Evolutionary conservation across 2,888 invertebrate genomes (phyloP).

Genomic region (Camptogramma bilineatum): DNA sequence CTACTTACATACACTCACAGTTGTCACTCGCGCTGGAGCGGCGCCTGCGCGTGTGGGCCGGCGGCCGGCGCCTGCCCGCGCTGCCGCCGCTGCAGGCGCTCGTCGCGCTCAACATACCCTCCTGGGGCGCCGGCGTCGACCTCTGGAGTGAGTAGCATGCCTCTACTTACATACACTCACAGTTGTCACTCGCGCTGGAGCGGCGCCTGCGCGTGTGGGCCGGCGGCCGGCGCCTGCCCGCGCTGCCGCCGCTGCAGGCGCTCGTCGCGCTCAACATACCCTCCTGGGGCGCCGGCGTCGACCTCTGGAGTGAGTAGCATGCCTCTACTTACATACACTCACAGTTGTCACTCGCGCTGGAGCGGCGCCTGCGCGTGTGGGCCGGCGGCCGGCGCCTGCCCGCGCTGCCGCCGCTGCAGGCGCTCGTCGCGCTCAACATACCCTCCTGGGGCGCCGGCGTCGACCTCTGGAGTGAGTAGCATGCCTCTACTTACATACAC

Average conservation of each 20-base stretch:
- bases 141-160: constrained; percentile 90
- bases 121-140: constrained; percentile 97
- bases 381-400: constrained; percentile 87
- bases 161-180: neutral
- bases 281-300: constrained; percentile 98
- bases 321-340: neutral
- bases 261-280: constrained; percentile 96
- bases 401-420: constrained; percentile 94
- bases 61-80: constrained; percentile 85
- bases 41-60: constrained; percentile 91
- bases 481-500: neutral
- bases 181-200: constrained; percentile 88
- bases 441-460: constrained; percentile 98
- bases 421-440: constrained; percentile 96
- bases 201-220: constrained; percentile 90
- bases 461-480: constrained; percentile 92
- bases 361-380: constrained; percentile 89
- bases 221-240: constrained; percentile 86
- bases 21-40: constrained; percentile 89
- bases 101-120: constrained; percentile 95
- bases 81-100: constrained; percentile 95
- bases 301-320: constrained; percentile 91
- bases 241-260: constrained; percentile 94
- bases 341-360: constrained; percentile 54
- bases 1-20: neutral